Evolutionary conservation across 1,140 invertebrate species (phyloP).

Genomic region (Procambarus clarkii): DNA sequence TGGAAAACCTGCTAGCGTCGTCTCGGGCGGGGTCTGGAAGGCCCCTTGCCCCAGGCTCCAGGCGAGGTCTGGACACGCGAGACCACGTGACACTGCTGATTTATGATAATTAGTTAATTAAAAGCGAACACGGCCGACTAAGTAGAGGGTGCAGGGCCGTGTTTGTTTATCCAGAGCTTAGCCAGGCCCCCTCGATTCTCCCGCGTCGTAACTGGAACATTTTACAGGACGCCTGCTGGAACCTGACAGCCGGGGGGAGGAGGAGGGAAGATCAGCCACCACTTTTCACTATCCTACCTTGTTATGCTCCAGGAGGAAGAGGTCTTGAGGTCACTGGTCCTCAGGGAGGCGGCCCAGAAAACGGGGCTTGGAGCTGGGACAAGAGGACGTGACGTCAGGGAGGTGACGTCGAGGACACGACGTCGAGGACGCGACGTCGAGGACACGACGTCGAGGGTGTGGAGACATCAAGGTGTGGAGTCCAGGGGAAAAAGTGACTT

Average conservation of each 20-base stretch:
- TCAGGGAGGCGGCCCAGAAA: no score
- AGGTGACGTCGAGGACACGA: no score
- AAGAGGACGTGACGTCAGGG: no score
- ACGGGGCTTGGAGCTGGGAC: background rate
- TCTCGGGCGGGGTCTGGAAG: background rate
- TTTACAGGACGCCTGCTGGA: slow-evolving; percentile 26
- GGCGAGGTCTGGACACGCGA: slow-evolving; percentile 37
- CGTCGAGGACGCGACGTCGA: no score
- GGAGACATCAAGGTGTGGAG: no score
- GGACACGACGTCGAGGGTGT: no score
- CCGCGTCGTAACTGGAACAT: slow-evolving; percentile 43
- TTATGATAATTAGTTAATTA: slow-evolving; percentile 70
- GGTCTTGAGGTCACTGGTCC: background rate
- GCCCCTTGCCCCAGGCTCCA: slow-evolving; percentile 32
- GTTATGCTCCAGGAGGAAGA: background rate
- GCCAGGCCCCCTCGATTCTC: slow-evolving; percentile 36
- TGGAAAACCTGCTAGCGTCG: background rate
- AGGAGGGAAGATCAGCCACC: background rate
- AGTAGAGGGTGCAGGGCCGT: slow-evolving; percentile 62
- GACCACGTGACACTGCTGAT: slow-evolving; percentile 59
- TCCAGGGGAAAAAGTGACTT: no score
- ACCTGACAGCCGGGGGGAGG: slow-evolving; percentile 14
- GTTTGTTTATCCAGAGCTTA: slow-evolving; percentile 65
- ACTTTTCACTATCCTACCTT: background rate
- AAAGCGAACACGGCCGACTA: slow-evolving; percentile 69